Conservation (phyloP, 2,113 vertebrate genomes). For the Trogon surrucura region DNA sequence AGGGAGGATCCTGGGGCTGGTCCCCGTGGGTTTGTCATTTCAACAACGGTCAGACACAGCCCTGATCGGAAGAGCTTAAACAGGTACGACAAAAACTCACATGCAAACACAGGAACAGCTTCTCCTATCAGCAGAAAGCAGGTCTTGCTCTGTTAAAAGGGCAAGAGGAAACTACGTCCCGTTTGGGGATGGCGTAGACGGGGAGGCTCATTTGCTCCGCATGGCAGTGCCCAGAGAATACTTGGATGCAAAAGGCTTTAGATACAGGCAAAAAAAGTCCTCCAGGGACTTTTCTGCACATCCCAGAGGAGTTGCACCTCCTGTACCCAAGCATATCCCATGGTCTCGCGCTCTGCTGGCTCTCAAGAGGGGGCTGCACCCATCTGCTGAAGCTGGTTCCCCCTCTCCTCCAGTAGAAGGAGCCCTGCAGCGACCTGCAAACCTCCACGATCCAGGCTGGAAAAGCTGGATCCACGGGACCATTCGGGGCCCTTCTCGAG, state of each 20-base stretch:
- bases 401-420: fast-evolving
- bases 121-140: background rate
- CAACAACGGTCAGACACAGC: background rate
- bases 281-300: background rate
- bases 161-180: background rate
- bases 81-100: background rate
- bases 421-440: background rate
- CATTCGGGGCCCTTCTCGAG: background rate
- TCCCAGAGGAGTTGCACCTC: background rate
- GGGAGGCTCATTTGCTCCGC: background rate
- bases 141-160: background rate
- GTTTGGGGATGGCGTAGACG: background rate
- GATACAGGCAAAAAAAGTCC: background rate
- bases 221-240: background rate
- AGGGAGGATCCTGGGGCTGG: background rate
- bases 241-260: background rate
- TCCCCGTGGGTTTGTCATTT: background rate
- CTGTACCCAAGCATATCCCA: background rate
- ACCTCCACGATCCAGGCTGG: background rate
- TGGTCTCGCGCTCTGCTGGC: background rate
- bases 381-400: background rate
- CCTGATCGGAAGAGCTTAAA: background rate
- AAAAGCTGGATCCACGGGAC: background rate
- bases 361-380: background rate
- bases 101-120: background rate